phyloP scores from a whole-genome alignment of 2,888 invertebrate species.

The Mechanitis mazaeus region DNA sequence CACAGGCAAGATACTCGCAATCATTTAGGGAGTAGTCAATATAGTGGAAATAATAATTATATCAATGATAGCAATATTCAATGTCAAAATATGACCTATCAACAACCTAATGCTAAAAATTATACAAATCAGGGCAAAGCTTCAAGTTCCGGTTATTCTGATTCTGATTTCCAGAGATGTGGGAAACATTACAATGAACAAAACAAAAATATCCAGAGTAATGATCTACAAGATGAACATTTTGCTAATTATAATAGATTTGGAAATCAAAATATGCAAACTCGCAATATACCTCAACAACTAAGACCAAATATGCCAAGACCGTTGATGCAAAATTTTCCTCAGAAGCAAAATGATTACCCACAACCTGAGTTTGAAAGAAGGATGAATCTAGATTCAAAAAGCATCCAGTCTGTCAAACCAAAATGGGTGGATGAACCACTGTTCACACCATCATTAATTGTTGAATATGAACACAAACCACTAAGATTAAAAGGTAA shows the following conservation, averaged over 20 bases:
- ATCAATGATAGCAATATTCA: constrained; percentile 20
- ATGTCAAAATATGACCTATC: constrained; percentile 15
- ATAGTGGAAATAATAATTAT: constrained; percentile 40
- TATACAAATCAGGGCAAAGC: constrained; percentile 15
- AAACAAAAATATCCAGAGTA: constrained; percentile 28
- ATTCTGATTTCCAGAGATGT: constrained; percentile 36
- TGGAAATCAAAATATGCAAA: constrained; percentile 30
- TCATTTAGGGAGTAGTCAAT: constrained; percentile 37
- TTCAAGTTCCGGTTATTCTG: constrained; percentile 25
- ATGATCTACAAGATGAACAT: constrained; percentile 39
- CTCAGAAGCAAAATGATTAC: constrained; percentile 35
- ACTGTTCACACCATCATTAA: constrained; percentile 73
- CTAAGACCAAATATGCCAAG: constrained; percentile 36
- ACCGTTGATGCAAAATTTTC: constrained; percentile 36
- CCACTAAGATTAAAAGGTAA: constrained; percentile 75
- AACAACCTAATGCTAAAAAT: constrained; percentile 16
- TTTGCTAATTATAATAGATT: constrained; percentile 42
- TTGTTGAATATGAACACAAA: constrained; percentile 84
- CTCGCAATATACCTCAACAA: constrained; percentile 26
- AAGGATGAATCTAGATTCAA: constrained; percentile 22
- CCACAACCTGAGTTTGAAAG: constrained; percentile 29
- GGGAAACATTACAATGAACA: constrained; percentile 33
- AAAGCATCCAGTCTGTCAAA: constrained; percentile 32
- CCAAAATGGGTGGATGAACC: constrained; percentile 65
- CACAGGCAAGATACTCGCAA: constrained; percentile 10